Percentiles rank a stretch among this genome's conserved stretches.
These are phyloP conservation scores for Geothlypis trichas DNA, from an alignment of 2,113 vertebrate species.

Conservation along the genomic window DNA sequence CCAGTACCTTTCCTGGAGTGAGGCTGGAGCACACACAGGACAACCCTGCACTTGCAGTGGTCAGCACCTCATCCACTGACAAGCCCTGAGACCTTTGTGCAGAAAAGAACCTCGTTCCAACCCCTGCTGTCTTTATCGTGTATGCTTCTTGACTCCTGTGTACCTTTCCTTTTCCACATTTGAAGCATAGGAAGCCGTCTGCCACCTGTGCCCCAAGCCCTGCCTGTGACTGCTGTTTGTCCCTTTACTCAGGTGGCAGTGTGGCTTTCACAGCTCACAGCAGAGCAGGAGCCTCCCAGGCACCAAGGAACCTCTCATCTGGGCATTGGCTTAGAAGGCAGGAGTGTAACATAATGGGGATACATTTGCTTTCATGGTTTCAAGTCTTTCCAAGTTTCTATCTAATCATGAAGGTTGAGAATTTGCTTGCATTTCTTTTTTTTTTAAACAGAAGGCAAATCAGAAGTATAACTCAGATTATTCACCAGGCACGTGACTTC, in stretches of 20 bases:
- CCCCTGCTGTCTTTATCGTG: neutral
- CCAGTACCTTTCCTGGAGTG: neutral
- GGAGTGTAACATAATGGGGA: neutral
- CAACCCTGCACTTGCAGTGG: accelerated
- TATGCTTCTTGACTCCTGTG: neutral
- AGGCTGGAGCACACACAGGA: neutral
- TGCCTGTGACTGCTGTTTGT: neutral
- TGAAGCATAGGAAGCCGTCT: neutral
- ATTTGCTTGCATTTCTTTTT: neutral
- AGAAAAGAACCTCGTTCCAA: neutral
- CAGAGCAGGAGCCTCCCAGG: neutral
- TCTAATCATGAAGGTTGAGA: neutral
- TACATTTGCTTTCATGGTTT: neutral
- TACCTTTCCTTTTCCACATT: neutral
- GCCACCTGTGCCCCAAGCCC: neutral
- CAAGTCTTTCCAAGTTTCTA: neutral
- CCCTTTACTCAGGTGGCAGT: neutral
- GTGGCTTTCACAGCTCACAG: neutral
- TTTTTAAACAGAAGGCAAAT: neutral
- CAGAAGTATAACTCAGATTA: neutral
- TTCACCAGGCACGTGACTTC: neutral
- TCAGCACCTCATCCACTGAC: neutral
- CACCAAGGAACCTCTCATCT: neutral
- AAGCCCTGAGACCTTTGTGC: neutral
- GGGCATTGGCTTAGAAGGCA: neutral